Conservation (phyloP, 2,888 invertebrate genomes). For the Cryptosula pallasiana region DNA sequence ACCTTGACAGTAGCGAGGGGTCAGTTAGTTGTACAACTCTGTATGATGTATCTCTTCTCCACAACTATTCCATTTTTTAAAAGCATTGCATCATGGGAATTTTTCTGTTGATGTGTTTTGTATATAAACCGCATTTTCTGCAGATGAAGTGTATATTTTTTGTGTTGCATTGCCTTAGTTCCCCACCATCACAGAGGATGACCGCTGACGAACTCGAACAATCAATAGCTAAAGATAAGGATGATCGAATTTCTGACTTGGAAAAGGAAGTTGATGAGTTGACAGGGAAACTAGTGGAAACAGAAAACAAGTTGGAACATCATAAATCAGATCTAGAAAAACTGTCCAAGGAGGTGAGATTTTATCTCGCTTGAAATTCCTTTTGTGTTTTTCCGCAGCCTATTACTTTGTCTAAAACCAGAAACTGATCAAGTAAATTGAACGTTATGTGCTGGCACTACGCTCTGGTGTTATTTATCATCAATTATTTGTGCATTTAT, state of each 20-base stretch:
- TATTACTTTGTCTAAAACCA: too few relatives aligned
- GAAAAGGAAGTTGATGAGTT: slow-evolving; percentile 3
- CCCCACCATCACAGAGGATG: slow-evolving; percentile 18
- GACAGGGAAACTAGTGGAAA: background rate
- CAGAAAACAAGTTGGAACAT: slow-evolving; percentile 4
- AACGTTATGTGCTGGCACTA: too few relatives aligned
- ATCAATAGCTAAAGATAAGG: background rate
- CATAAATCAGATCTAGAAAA: background rate
- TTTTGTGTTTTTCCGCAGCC: too few relatives aligned
- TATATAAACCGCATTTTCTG: background rate
- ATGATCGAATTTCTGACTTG: background rate
- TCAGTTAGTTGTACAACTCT: too few relatives aligned
- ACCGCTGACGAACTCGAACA: background rate
- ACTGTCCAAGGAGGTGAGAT: background rate
- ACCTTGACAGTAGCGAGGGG: slow-evolving; percentile 21
- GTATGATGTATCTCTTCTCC: too few relatives aligned
- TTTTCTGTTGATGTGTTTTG: too few relatives aligned
- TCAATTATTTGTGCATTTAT: too few relatives aligned
- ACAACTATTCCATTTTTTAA: too few relatives aligned
- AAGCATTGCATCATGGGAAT: too few relatives aligned
- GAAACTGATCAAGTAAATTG: too few relatives aligned
- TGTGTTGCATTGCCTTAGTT: background rate
- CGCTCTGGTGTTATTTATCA: too few relatives aligned
- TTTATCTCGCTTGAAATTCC: too few relatives aligned
- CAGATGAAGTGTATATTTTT: background rate